A percentile compares a stretch with the other conserved stretches of the same genome.
These are phyloP conservation scores for Tarsius wallacei DNA, from an alignment of 2,797 vertebrate species.

Conservation along the genomic window DNA sequence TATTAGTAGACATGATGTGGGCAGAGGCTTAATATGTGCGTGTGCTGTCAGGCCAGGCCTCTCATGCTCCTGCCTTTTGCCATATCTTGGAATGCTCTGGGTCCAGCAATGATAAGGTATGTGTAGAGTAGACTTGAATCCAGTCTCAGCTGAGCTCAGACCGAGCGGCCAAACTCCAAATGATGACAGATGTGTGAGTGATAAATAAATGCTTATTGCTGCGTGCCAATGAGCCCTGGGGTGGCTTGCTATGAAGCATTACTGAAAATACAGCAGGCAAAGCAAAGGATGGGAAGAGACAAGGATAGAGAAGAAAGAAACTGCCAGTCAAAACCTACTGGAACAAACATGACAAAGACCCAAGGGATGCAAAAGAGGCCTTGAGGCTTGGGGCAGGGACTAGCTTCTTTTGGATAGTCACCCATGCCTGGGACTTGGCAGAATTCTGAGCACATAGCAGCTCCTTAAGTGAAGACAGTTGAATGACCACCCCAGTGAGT, in stretches of 20 bases:
- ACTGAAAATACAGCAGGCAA: not conserved
- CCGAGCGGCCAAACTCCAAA: not conserved
- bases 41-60: not conserved
- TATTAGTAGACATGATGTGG: not conserved
- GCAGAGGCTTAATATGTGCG: not conserved
- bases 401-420: not conserved
- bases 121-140: not conserved
- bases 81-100: not conserved
- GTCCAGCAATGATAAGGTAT: not conserved
- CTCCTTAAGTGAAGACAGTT: not conserved
- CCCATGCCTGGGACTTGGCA: not conserved
- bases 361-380: not conserved
- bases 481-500: not conserved
- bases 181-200: not conserved
- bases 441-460: not conserved
- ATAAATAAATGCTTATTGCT: not conserved
- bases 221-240: not conserved
- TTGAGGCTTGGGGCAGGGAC: not conserved
- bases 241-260: not conserved
- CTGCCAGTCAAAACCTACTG: not conserved
- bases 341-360: not conserved
- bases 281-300: not conserved
- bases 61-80: not conserved
- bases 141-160: not conserved
- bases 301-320: not conserved